phyloP scores from a whole-genome alignment of 2,113 vertebrate genomes.

The Caretta caretta region DNA sequence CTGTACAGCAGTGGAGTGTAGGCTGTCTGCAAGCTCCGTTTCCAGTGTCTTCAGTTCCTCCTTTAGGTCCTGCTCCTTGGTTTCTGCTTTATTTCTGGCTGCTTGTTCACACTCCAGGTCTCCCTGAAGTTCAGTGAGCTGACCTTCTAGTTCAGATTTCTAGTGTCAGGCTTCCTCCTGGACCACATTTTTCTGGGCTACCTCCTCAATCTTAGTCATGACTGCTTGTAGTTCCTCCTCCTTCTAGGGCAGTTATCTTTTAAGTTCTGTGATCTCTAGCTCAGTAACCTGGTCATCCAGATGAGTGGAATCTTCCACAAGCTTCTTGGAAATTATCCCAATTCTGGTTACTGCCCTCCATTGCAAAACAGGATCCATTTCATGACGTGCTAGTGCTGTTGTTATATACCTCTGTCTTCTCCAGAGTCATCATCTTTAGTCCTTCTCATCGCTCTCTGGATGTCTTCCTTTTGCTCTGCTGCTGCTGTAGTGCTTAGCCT shows the following conservation, averaged over 20 bases:
- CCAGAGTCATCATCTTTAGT: no score
- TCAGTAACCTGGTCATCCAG: conserved; percentile 86
- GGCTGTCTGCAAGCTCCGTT: conserved; percentile 91
- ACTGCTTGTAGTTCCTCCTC: conserved; percentile 90
- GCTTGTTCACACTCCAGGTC: conserved; percentile 92
- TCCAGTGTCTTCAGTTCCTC: conserved; percentile 91
- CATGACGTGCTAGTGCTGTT: no score
- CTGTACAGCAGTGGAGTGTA: conserved; percentile 87
- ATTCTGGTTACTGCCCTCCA: conserved; percentile 82
- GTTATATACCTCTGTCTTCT: no score
- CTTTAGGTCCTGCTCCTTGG: conserved; percentile 87
- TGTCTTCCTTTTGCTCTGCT: no score
- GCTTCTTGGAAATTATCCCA: conserved; percentile 92
- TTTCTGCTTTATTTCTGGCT: conserved; percentile 65
- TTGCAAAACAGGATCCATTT: no score
- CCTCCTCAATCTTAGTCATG: no score
- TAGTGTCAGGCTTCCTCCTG: no score
- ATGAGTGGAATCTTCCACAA: conserved; percentile 87
- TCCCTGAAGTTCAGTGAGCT: no score
- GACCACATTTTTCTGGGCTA: no score
- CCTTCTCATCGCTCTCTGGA: no score
- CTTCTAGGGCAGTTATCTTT: conserved; percentile 88
- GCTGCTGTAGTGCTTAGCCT: no score
- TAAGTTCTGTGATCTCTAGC: conserved; percentile 92
- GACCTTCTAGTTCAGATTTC: no score